A percentile compares a stretch with the other conserved stretches of the same genome.
phyloP scores from a whole-genome alignment of 2,113 vertebrate genomes.

The Oreochromis aureus region DNA sequence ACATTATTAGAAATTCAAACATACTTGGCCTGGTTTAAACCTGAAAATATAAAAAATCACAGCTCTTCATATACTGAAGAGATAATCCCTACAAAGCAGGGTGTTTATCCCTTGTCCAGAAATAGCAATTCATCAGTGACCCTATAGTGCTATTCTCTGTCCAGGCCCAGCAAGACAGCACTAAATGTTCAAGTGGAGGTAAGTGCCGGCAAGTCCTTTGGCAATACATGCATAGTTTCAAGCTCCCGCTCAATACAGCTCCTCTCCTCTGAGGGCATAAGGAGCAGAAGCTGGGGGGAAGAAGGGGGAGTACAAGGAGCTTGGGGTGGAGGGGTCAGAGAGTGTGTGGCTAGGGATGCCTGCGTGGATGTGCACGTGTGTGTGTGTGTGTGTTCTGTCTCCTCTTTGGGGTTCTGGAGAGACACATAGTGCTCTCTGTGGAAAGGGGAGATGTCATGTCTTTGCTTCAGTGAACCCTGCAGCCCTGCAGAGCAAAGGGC shows the following conservation, averaged over 20 bases:
- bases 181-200: slow-evolving; percentile 85
- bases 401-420: slow-evolving; percentile 46
- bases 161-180: slow-evolving; percentile 78
- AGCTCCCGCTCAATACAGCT: slow-evolving; percentile 78
- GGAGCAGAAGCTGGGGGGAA: slow-evolving; percentile 11
- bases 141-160: slow-evolving; percentile 88
- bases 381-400: slow-evolving; percentile 11
- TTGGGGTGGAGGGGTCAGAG: slow-evolving; percentile 44
- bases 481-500: background rate
- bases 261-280: slow-evolving; percentile 58
- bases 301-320: slow-evolving; percentile 30
- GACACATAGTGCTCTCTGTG: slow-evolving; percentile 73
- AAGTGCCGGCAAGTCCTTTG: slow-evolving; percentile 85
- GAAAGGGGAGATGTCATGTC: slow-evolving; percentile 41
- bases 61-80: slow-evolving; percentile 41
- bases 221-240: slow-evolving; percentile 83
- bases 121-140: slow-evolving; percentile 80
- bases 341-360: slow-evolving; percentile 33
- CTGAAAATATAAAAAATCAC: slow-evolving; percentile 47
- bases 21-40: background rate
- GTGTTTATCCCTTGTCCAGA: slow-evolving; percentile 73
- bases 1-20: background rate
- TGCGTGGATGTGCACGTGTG: background rate
- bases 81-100: slow-evolving; percentile 71
- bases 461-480: slow-evolving; percentile 51